A percentile compares a stretch with the other conserved stretches of the same genome.
Conservation (phyloP, 2,888 invertebrate species). For the Apotomis betuletana region DNA sequence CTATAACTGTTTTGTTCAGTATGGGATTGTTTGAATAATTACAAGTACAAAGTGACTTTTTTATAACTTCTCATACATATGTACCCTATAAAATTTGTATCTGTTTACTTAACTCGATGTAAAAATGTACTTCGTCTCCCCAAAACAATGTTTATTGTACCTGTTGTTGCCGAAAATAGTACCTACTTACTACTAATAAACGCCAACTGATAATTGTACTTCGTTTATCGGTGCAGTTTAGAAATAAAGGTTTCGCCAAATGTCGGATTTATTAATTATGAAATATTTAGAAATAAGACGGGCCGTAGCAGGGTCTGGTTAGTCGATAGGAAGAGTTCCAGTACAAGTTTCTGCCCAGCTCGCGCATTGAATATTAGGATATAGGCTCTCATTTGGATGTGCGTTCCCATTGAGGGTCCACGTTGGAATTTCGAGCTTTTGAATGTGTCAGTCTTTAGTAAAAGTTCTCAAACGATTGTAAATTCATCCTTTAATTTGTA, state of each 20-base stretch:
- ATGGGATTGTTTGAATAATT: slow-evolving; percentile 3
- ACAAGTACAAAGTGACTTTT: slow-evolving; percentile 3
- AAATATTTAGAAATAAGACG: background rate
- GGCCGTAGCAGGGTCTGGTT: no score
- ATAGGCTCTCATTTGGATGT: no score
- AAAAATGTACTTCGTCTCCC: background rate
- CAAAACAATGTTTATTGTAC: background rate
- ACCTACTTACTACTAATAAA: slow-evolving; percentile 1
- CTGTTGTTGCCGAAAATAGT: slow-evolving; percentile 15
- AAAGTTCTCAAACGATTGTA: no score
- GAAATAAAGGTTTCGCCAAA: slow-evolving; percentile 43
- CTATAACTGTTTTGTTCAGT: background rate
- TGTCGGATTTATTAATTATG: slow-evolving; percentile 7
- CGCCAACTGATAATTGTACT: slow-evolving; percentile 28
- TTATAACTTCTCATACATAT: slow-evolving; percentile 5
- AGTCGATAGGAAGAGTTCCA: no score
- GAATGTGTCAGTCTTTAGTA: no score
- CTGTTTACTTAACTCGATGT: background rate
- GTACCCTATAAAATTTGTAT: background rate
- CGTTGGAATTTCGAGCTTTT: no score
- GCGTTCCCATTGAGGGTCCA: no score
- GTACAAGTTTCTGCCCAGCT: no score
- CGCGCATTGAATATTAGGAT: no score
- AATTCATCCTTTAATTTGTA: no score
- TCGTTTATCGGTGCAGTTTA: slow-evolving; percentile 23